Percentiles rank a stretch among this genome's conserved stretches.
Evolutionary conservation across 1,140 invertebrate genomes (phyloP).

Genomic region (Psilanteris sp.): DNA sequence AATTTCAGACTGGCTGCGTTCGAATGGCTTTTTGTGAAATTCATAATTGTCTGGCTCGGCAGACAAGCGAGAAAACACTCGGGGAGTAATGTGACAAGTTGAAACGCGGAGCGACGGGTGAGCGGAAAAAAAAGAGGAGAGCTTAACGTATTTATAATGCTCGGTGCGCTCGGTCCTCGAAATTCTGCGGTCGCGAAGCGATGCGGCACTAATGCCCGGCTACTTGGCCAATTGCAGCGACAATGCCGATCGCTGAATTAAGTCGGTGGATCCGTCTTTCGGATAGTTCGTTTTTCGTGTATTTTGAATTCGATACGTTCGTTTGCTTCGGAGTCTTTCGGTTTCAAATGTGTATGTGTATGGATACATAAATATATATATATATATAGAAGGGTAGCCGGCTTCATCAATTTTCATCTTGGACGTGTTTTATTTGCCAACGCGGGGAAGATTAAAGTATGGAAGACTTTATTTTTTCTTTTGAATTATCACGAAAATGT

Average conservation of each 20-base stretch:
- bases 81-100: slow-evolving; percentile 39
- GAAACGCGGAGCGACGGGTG: slow-evolving; percentile 43
- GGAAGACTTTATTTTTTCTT: no score
- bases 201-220: slow-evolving; percentile 68
- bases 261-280: no score
- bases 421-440: no score
- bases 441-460: no score
- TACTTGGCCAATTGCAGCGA: slow-evolving; percentile 48
- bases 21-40: slow-evolving; percentile 47
- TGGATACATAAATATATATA: no score
- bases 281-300: no score
- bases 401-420: no score
- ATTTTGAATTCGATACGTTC: no score
- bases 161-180: slow-evolving; percentile 59
- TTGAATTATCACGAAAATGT: no score
- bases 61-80: slow-evolving; percentile 57
- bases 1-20: slow-evolving; percentile 50
- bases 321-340: no score
- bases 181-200: slow-evolving; percentile 70
- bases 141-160: slow-evolving; percentile 76
- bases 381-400: no score
- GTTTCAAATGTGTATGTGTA: no score
- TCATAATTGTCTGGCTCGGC: slow-evolving; percentile 50
- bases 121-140: slow-evolving; percentile 56
- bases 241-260: slow-evolving; percentile 3